Conservation (phyloP, 2,797 vertebrate species). For the Notamacropus eugenii region DNA sequence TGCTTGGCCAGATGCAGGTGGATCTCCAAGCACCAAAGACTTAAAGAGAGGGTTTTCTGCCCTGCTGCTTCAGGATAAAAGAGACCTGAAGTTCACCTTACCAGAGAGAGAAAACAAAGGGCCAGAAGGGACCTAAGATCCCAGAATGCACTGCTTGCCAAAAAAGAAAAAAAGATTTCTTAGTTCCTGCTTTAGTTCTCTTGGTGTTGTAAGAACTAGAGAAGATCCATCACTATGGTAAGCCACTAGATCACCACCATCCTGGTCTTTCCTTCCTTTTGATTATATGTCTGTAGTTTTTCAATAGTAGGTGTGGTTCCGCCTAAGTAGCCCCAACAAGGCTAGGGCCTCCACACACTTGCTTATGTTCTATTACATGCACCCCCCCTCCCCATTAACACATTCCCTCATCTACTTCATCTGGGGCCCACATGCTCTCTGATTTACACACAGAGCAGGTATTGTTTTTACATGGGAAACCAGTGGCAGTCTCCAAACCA, state of each 20-base stretch:
- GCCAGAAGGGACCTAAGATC: neutral
- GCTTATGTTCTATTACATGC: neutral
- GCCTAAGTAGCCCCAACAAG: neutral
- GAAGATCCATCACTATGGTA: neutral
- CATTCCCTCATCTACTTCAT: neutral
- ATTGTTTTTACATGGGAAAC: conserved; percentile 7
- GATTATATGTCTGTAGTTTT: neutral
- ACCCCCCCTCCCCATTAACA: neutral
- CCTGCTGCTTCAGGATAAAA: neutral
- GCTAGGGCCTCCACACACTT: neutral
- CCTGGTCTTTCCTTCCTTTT: conserved; percentile 1
- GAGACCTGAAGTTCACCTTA: neutral
- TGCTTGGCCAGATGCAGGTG: conserved; percentile 65
- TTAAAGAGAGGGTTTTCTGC: conserved; percentile 4
- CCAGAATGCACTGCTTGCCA: neutral
- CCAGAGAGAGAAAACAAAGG: conserved; percentile 55
- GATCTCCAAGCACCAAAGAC: conserved; percentile 61
- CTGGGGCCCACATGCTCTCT: neutral
- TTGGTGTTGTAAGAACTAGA: neutral
- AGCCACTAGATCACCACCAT: conserved; percentile 9
- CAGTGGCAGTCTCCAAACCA: neutral
- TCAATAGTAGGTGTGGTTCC: neutral
- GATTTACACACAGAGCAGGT: neutral
- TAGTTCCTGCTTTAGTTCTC: neutral
- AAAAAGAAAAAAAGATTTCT: neutral